A percentile compares a stretch with the other conserved stretches of the same genome.
Conservation (phyloP, 30 jellyfish, hydroid and myxozoan genomes). For the Haliclystus octoradiatus region DNA sequence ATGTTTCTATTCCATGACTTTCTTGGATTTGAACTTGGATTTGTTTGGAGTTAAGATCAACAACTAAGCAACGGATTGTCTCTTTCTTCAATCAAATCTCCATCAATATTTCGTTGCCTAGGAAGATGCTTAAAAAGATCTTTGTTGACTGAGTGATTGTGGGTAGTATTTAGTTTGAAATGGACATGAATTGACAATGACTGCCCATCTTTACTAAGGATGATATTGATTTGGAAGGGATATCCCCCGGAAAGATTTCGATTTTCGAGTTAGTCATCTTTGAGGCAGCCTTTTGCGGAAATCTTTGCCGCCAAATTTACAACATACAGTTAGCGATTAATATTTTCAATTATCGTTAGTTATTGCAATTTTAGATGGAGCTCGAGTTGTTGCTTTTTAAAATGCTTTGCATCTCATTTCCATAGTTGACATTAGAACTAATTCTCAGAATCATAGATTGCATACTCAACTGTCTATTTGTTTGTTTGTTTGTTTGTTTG, state of each 20-base stretch:
- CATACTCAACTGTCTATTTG: too few relatives aligned
- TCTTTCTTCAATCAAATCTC: slow-evolving; percentile 13
- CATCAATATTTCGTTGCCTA: slow-evolving; percentile 20
- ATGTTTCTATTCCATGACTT: too few relatives aligned
- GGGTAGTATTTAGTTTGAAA: too few relatives aligned
- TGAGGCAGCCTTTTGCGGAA: too few relatives aligned
- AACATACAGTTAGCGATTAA: slow-evolving; percentile 8
- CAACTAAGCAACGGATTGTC: background rate
- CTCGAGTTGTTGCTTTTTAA: slow-evolving; percentile 18
- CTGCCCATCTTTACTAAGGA: slow-evolving; percentile 11
- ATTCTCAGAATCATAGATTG: slow-evolving; percentile 13
- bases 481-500: too few relatives aligned
- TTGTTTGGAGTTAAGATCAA: too few relatives aligned
- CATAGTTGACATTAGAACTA: slow-evolving; percentile 12
- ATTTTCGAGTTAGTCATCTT: background rate
- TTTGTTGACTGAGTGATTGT: slow-evolving; percentile 7
- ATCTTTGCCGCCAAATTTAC: slow-evolving; percentile 36
- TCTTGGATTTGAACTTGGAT: too few relatives aligned
- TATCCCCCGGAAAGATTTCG: slow-evolving; percentile 26
- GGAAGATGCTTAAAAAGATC: slow-evolving; percentile 25
- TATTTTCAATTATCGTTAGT: slow-evolving; percentile 8
- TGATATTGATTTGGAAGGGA: slow-evolving; percentile 20
- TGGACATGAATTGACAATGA: slow-evolving; percentile 9
- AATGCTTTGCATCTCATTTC: slow-evolving; percentile 27
- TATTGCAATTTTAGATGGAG: slow-evolving; percentile 21